A percentile compares a stretch with the other conserved stretches of the same genome.
phyloP scores from a whole-genome alignment of 1,140 invertebrate species.

The Adelges cooleyi region DNA sequence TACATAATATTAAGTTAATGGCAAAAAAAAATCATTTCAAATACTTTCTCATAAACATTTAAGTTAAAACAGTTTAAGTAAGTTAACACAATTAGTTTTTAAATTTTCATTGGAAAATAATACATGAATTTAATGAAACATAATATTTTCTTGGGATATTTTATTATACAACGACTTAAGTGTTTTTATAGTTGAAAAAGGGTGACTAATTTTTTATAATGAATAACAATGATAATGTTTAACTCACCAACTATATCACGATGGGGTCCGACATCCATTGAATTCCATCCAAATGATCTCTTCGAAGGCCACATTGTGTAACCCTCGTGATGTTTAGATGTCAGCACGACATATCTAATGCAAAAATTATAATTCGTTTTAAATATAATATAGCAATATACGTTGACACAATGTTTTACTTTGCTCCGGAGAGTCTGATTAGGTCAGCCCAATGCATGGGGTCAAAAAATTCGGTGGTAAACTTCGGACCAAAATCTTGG shows the following conservation, averaged over 20 bases:
- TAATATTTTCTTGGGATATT: no score
- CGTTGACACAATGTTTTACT: slow-evolving; percentile 41
- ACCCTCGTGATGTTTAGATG: slow-evolving; percentile 90
- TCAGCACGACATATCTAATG: slow-evolving; percentile 72
- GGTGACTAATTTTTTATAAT: no score
- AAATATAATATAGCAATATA: neutral
- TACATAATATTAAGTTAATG: no score
- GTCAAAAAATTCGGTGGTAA: slow-evolving; percentile 73
- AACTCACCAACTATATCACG: slow-evolving; percentile 58
- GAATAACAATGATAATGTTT: no score
- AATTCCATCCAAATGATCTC: slow-evolving; percentile 81
- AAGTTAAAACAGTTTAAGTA: no score
- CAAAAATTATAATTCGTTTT: neutral
- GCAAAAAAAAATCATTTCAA: no score
- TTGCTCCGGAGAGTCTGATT: slow-evolving; percentile 63
- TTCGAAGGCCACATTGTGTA: slow-evolving; percentile 80
- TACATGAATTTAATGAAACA: no score
- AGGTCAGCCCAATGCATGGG: slow-evolving; percentile 62
- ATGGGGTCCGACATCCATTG: slow-evolving; percentile 71
- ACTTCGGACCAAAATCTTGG: slow-evolving; percentile 71
- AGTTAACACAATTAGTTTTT: no score
- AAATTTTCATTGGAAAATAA: no score
- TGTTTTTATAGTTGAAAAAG: no score
- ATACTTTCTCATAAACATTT: no score
- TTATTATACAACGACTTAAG: no score